phyloP scores from a whole-genome alignment of 2,113 vertebrate genomes.

The Plecturocebus donacophilus region DNA sequence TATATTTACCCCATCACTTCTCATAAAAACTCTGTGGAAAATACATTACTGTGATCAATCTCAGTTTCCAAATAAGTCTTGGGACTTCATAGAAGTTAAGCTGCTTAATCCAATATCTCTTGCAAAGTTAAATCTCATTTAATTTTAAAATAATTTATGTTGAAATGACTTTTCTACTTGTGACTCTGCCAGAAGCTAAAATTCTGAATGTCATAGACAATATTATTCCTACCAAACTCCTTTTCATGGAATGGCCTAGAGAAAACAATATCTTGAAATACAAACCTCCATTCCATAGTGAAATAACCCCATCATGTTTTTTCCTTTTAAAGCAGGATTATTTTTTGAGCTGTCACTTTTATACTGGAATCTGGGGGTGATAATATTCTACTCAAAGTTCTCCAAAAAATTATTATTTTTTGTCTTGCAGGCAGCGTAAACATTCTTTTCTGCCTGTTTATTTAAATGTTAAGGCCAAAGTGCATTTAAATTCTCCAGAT shows the following conservation, averaged over 20 bases:
- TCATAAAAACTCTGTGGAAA: not conserved
- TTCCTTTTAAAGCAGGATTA: not conserved
- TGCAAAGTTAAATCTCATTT: not conserved
- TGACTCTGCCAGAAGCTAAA: not conserved
- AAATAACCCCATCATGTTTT: not conserved
- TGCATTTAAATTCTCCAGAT: not conserved
- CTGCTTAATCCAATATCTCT: not conserved
- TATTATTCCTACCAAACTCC: not conserved
- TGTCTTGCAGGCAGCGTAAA: not conserved
- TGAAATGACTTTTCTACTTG: slow-evolving; percentile 8
- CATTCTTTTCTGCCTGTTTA: not conserved
- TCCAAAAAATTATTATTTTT: not conserved
- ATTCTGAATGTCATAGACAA: not conserved
- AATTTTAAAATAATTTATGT: slow-evolving; percentile 19
- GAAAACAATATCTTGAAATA: not conserved
- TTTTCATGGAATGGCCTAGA: not conserved
- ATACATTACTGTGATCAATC: not conserved
- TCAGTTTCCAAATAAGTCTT: slow-evolving; percentile 14
- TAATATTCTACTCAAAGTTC: not conserved
- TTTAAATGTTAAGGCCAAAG: not conserved
- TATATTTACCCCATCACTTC: not conserved
- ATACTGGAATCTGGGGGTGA: not conserved
- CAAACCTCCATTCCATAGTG: not conserved
- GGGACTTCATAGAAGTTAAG: not conserved
- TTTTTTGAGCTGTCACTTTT: not conserved